These are phyloP conservation scores for Nesospiza acunhae DNA, from an alignment of 2,113 vertebrate species.

Conservation along the genomic window DNA sequence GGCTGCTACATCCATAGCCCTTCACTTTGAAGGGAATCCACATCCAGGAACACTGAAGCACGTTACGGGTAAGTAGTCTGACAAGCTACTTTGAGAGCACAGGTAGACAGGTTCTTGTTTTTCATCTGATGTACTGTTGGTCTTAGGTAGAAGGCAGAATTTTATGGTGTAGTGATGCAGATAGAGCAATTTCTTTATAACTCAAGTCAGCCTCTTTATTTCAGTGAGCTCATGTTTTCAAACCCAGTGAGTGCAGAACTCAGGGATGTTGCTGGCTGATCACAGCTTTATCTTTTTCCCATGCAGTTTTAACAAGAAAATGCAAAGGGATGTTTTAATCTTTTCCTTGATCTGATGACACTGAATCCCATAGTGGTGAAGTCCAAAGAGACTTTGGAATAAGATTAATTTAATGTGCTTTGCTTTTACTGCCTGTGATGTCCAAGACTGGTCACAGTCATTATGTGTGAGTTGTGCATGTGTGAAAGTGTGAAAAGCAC, in stretches of 20 bases:
- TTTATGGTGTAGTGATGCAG: not conserved
- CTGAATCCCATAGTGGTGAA: not conserved
- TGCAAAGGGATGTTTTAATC: not conserved
- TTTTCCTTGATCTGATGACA: not conserved
- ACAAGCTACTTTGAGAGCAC: not conserved
- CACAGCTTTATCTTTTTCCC: not conserved
- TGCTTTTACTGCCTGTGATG: not conserved
- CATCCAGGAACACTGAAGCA: not conserved
- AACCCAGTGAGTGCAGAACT: not conserved
- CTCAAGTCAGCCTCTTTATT: not conserved
- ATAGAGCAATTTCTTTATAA: not conserved
- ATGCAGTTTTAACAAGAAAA: not conserved
- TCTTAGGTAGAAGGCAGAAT: not conserved
- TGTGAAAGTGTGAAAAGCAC: constrained; percentile 25
- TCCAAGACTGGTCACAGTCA: not conserved
- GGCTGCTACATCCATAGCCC: not conserved
- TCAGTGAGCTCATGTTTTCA: not conserved
- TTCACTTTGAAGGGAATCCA: not conserved
- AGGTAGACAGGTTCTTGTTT: not conserved
- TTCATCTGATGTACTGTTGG: not conserved
- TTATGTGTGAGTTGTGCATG: not conserved
- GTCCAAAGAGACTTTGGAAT: not conserved
- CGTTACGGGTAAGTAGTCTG: not conserved
- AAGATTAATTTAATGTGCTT: not conserved
- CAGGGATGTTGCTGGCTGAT: not conserved